Conservation (phyloP, 2,797 vertebrate species). For the Cygnus olor region DNA sequence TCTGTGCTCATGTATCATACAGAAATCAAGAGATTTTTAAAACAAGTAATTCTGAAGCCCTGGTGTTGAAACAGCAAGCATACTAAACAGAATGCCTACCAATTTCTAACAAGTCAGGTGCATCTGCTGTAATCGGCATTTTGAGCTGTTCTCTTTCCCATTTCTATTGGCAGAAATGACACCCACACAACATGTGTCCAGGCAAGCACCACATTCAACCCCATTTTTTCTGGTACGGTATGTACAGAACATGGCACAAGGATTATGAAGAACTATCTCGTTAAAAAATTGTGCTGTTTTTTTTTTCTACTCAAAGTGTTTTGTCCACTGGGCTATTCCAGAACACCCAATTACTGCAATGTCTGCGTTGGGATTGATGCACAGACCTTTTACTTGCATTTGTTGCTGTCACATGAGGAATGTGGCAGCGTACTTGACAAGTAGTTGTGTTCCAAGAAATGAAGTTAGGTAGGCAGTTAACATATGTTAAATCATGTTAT, state of each 20-base stretch:
- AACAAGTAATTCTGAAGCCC: slow-evolving; percentile 32
- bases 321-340: background rate
- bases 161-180: slow-evolving; percentile 58
- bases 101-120: slow-evolving; percentile 30
- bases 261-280: background rate
- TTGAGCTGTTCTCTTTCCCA: slow-evolving; percentile 45
- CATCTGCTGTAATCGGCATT: slow-evolving; percentile 35
- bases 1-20: background rate
- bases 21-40: slow-evolving; percentile 42
- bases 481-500: background rate
- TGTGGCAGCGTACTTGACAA: background rate
- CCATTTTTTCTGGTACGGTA: slow-evolving; percentile 12
- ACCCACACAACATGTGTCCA: slow-evolving; percentile 67
- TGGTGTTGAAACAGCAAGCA: slow-evolving; percentile 32
- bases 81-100: background rate
- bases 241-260: slow-evolving; percentile 45
- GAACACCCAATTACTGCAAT: background rate
- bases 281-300: background rate
- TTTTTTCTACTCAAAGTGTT: background rate
- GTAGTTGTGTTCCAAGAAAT: background rate
- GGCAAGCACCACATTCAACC: slow-evolving; percentile 22
- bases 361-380: background rate
- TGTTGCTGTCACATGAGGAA: background rate
- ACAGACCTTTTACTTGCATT: background rate
- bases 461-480: background rate